phyloP scores from a whole-genome alignment of 1,140 invertebrate species.

The Diachasmimorpha longicaudata region DNA sequence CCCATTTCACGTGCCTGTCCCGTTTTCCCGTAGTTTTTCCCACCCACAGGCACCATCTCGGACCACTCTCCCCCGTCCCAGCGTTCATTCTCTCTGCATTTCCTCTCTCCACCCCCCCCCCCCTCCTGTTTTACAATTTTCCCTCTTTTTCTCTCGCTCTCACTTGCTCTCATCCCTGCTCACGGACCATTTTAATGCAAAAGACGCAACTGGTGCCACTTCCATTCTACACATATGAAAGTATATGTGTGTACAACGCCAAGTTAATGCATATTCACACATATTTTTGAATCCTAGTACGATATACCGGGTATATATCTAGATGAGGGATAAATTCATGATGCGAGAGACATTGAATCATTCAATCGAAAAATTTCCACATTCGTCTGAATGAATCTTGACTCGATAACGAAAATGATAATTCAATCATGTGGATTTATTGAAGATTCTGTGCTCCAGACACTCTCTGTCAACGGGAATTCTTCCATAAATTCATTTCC shows the following conservation, averaged over 20 bases:
- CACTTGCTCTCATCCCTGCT: background rate
- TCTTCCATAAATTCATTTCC: too few relatives aligned
- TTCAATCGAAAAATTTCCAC: too few relatives aligned
- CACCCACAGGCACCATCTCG: background rate
- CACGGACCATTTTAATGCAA: constrained; percentile 22
- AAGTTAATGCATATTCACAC: background rate
- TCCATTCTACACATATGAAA: background rate
- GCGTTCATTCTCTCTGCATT: constrained; percentile 10
- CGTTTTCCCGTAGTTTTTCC: constrained; percentile 16
- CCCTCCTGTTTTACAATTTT: constrained; percentile 3
- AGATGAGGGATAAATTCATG: background rate
- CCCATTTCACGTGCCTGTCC: constrained; percentile 20
- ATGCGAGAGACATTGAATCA: background rate
- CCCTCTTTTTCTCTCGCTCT: constrained; percentile 11
- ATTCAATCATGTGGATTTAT: too few relatives aligned
- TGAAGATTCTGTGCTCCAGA: too few relatives aligned
- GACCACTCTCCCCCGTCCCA: constrained; percentile 5
- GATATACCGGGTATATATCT: background rate
- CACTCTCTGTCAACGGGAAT: too few relatives aligned
- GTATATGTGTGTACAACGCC: background rate
- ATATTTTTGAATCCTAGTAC: background rate
- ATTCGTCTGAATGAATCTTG: too few relatives aligned
- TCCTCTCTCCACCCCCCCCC: too few relatives aligned
- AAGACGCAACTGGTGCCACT: constrained; percentile 35
- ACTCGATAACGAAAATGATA: too few relatives aligned